Base-by-base conservation (phyloP, 53 echinoderm and acorn worm genomes). In the Luidia sarsii region DNA sequence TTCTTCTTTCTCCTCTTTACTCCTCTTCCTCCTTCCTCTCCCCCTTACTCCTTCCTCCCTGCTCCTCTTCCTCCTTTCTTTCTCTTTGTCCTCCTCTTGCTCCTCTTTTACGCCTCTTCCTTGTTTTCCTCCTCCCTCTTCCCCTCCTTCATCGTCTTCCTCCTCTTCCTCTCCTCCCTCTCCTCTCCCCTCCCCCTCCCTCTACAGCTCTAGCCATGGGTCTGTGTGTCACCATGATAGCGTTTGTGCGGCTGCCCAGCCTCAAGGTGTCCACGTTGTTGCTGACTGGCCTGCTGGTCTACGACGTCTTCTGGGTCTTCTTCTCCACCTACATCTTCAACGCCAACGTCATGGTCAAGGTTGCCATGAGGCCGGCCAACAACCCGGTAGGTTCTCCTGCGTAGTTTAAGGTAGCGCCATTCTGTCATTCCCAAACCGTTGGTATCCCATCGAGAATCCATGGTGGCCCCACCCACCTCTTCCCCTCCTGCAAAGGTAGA, bases 241-340 rank as follows among this genome's bases (percentile, higher is more conserved):
- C 99, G 13, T 99, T 99, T 65, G 99, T 99, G 16, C 84, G 94
- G 19, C 66, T 99, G 52, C 99, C 99, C 4, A 99, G 99, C 65
- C 69, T 99, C 4, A 99, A 99, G 63, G 94, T 99, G 7, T 99
- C 99, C 38, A 99, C 99, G 4, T 80, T 96, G 29, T 89, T 99
- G 13, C 85, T 99, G 14, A 99, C 94, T 61, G 99, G 99, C 45
- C 89, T 99, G 46, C 87, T 99, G 36, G 89, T 99, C 82, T 99
- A 99, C 57, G 99, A 99, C 65, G 99, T 99, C 56, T 99, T 99
- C 86, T 99, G 99, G 99, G 99, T 99, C 31, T 99, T 99, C 85
- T 99, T 99, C 85, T 99, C 99, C 50, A 99, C 94, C 1, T 99
- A 99, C 80, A 99, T 99, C 75, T 99, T 99, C 70, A 99, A 99